Percentiles rank a stretch among this genome's conserved stretches.
These are phyloP conservation scores for Paramormyrops kingsleyae DNA, from an alignment of 2,113 vertebrate species.

Conservation along the genomic window DNA sequence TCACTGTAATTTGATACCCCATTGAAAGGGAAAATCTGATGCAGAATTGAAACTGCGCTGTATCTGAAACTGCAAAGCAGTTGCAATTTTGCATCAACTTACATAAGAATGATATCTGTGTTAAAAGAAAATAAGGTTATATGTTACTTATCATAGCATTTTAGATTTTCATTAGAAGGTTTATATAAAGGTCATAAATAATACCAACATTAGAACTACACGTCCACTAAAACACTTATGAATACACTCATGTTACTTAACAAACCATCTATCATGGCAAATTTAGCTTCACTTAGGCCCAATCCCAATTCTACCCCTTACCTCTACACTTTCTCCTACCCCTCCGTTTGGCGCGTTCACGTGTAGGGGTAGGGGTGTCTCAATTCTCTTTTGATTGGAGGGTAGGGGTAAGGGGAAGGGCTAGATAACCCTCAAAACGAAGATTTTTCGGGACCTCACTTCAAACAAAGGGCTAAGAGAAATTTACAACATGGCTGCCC, in stretches of 20 bases:
- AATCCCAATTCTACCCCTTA: no score
- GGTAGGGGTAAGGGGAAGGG: no score
- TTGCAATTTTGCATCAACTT: neutral
- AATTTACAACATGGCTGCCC: no score
- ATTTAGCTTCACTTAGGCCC: neutral
- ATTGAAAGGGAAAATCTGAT: neutral
- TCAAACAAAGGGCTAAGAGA: no score
- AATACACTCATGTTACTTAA: neutral
- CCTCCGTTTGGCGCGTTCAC: no score
- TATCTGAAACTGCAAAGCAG: neutral
- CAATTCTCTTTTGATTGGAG: no score
- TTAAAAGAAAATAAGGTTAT: neutral
- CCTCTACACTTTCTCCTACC: no score
- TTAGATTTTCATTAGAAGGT: neutral
- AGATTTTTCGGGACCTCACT: no score
- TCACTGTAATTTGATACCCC: conserved; percentile 29
- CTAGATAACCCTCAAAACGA: no score
- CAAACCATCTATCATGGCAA: neutral
- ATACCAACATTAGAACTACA: neutral
- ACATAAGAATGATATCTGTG: neutral
- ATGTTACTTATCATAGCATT: neutral
- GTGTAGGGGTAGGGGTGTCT: no score
- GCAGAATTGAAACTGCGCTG: neutral
- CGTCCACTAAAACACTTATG: neutral
- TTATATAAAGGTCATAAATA: neutral